These are phyloP conservation scores for Halyomorpha halys DNA, from an alignment of 1,140 invertebrate genomes.

Conservation along the genomic window DNA sequence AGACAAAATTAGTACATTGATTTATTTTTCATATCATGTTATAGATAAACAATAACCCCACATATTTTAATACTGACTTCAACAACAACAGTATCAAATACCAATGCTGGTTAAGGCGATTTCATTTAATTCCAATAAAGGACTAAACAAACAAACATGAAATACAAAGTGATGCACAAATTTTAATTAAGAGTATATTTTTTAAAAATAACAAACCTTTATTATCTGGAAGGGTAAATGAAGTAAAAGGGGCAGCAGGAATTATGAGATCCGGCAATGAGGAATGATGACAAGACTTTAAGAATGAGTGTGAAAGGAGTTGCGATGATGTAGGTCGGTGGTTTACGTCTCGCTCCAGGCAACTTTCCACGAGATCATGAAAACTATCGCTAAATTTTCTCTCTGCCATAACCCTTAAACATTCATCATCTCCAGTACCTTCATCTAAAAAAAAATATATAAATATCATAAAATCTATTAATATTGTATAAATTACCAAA, in stretches of 20 bases:
- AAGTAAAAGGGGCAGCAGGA: conserved; percentile 28
- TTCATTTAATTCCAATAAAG: no score
- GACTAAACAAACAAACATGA: no score
- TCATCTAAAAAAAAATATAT: conserved; percentile 29
- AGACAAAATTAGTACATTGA: no score
- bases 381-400: conserved; percentile 60
- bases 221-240: conserved; percentile 29
- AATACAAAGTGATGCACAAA: no score
- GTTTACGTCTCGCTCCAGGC: conserved; percentile 52
- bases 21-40: no score
- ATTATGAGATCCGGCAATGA: conserved; percentile 23
- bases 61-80: no score
- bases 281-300: conserved; percentile 41
- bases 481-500: conserved; percentile 29
- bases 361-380: conserved; percentile 62
- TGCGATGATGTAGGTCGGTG: conserved; percentile 52
- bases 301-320: conserved; percentile 61
- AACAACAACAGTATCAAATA: no score
- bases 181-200: no score
- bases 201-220: conserved; percentile 12
- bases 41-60: no score
- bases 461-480: conserved; percentile 31
- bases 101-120: no score
- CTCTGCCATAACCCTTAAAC: conserved; percentile 32
- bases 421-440: conserved; percentile 37